Percentiles rank a stretch among this genome's conserved stretches.
These are phyloP conservation scores for Oxyura jamaicensis DNA, from an alignment of 2,113 vertebrate species.

Conservation along the genomic window DNA sequence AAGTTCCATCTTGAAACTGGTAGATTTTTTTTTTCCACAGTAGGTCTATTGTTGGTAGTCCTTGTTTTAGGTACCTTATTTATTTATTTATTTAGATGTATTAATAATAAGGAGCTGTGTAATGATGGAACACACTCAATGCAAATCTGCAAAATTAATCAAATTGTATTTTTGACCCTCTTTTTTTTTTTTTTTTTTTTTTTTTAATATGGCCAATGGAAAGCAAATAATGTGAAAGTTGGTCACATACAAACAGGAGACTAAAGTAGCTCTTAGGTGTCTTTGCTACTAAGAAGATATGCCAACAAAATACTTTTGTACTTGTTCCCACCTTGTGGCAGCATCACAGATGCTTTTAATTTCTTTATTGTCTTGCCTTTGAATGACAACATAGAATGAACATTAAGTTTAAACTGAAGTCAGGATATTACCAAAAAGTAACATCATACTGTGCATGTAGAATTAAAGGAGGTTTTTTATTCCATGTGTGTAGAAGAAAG, in stretches of 20 bases:
- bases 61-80: not conserved
- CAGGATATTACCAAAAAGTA: not conserved
- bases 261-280: not conserved
- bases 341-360: not conserved
- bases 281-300: not conserved
- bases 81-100: not conserved
- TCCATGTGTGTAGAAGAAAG: not conserved
- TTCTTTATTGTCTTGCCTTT: not conserved
- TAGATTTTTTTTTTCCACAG: not conserved
- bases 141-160: not conserved
- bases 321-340: not conserved
- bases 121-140: not conserved
- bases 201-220: not conserved
- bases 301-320: not conserved
- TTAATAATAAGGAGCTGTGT: not conserved
- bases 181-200: not conserved
- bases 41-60: not conserved
- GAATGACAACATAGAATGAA: not conserved
- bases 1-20: not conserved
- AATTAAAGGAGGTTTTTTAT: not conserved
- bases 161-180: not conserved
- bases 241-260: not conserved
- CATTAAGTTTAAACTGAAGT: not conserved
- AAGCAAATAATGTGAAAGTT: not conserved
- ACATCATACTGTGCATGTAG: not conserved